Base-by-base conservation (phyloP, 2,113 vertebrate genomes). In the Theristicus caerulescens region DNA sequence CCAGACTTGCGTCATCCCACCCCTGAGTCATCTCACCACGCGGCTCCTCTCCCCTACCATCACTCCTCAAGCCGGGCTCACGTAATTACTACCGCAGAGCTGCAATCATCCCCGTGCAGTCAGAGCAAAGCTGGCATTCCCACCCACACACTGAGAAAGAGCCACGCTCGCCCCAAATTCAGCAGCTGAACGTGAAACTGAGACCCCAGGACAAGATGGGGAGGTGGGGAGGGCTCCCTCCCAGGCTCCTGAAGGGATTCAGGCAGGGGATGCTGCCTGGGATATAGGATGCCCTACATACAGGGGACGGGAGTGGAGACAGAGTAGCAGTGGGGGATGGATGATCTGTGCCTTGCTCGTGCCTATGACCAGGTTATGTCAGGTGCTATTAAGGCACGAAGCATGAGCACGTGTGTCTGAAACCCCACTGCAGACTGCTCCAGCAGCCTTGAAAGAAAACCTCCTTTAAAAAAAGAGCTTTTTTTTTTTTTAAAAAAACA, bases 291-390 rank as follows among this genome's bases (percentile, higher is more conserved):
- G 95, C 74, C 86, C 93, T 92, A 96, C 81, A 94, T 86, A 82
- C 36, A 73, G 54, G 16, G 57, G 26, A 85, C 1, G 2, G 66
- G 38, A 94, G 73, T 2, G 0, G 40, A 52, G 78, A 76, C 24
- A 52, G 74, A 76, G 70, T 8, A 18, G 47, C 0, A 0, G 81
- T 65, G 89, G 94, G 93, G 90, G 78, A 87, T 91, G 94, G 82
- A 70, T 47, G 70, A 71, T 67, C 38, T 5, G n/a, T 82, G 59
- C 34, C 59, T 91, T 55, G 71, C 38, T 91, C 5, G 0, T 76
- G 94, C 34, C 66, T 65, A 15, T 89, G 73, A 95, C 94, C 95
- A 96, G 92, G 93, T 97, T 96, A 92, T 91, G 96, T 94, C 95
- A 96, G 95, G 94, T 96, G 74, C 49, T 61, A 85, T 97, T 95